These are phyloP conservation scores for Onychostruthus taczanowskii DNA, from an alignment of 2,113 vertebrate species.

Conservation along the genomic window DNA sequence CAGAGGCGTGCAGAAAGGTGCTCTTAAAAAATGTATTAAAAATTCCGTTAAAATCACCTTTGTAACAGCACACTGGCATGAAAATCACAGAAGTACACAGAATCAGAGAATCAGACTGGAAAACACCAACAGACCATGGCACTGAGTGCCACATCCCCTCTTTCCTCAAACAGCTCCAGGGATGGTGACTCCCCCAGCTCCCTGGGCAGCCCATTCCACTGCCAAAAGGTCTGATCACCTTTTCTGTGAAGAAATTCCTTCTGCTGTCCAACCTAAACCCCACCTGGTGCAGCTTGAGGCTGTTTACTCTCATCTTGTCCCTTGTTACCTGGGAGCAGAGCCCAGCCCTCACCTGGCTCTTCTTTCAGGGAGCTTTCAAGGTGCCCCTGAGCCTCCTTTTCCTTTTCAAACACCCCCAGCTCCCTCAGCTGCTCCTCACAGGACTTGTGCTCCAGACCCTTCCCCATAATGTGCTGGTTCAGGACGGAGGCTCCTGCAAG, in stretches of 20 bases:
- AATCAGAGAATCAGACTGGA: background rate
- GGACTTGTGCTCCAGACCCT: background rate
- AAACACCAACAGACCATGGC: background rate
- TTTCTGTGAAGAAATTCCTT: background rate
- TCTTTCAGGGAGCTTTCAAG: background rate
- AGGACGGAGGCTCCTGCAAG: background rate
- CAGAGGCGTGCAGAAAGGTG: background rate
- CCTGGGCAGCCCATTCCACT: accelerated
- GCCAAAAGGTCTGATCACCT: too few species aligned
- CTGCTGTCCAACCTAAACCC: background rate
- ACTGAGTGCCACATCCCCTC: too few species aligned
- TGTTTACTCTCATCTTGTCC: background rate
- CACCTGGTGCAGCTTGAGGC: background rate
- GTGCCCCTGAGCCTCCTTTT: background rate
- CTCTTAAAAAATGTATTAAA: background rate
- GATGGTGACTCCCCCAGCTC: too few species aligned
- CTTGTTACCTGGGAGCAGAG: background rate
- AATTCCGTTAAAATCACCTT: background rate
- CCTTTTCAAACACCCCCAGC: background rate
- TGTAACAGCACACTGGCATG: background rate
- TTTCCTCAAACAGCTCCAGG: background rate
- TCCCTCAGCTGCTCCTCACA: background rate
- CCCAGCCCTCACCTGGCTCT: background rate
- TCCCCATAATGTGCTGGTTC: background rate
- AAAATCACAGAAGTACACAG: background rate